Evolutionary conservation across 2,113 vertebrate genomes (phyloP).

Genomic region (Anarrhichthys ocellatus): DNA sequence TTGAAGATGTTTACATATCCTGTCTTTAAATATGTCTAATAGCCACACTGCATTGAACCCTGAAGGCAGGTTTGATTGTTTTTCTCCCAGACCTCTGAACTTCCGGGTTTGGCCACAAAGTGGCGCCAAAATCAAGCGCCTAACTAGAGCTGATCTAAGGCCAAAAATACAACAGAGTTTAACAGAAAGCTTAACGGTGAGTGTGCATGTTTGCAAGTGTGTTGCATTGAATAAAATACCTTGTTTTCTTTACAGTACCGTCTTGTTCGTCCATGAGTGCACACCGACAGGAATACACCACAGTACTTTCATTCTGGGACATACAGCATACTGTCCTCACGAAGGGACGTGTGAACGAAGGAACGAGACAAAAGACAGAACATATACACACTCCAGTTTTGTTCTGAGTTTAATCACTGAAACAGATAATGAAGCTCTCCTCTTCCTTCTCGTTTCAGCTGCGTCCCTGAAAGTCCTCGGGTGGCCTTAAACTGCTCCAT

Average conservation of each 20-base stretch:
- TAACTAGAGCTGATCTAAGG: neutral
- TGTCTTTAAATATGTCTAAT: neutral
- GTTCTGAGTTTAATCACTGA: constrained; percentile 83
- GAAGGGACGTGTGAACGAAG: constrained; percentile 12
- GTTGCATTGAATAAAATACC: neutral
- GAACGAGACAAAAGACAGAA: constrained; percentile 47
- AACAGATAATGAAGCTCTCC: constrained; percentile 78
- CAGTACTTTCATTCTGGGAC: neutral
- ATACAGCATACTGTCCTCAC: neutral
- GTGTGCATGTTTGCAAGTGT: neutral
- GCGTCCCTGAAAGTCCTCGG: constrained; percentile 80
- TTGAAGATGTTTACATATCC: neutral
- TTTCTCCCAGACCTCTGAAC: neutral
- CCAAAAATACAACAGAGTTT: neutral
- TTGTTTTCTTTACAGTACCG: neutral
- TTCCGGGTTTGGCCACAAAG: constrained; percentile 52
- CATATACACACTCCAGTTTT: constrained; percentile 74
- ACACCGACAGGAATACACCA: neutral
- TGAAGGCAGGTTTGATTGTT: neutral
- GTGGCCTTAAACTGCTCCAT: constrained; percentile 65
- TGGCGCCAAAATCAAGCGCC: constrained; percentile 43
- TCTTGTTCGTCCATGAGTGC: neutral
- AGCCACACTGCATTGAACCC: neutral
- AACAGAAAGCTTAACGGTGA: neutral
- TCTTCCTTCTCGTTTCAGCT: constrained; percentile 75